A percentile compares a stretch with the other conserved stretches of the same genome.
phyloP scores from a whole-genome alignment of 2,888 invertebrate genomes.

The Xylocampa areola region DNA sequence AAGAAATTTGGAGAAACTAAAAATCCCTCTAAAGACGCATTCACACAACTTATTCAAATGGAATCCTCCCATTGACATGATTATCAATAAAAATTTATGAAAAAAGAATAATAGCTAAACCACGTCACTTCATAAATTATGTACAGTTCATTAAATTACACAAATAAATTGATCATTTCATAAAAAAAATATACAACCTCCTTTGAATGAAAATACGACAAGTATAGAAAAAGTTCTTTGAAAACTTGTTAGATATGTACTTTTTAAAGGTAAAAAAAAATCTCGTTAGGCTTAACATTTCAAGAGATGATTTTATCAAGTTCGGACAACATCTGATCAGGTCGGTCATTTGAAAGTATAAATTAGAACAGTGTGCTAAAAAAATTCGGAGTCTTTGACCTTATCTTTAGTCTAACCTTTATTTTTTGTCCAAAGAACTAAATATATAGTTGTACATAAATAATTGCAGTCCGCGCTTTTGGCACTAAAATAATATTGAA shows the following conservation, averaged over 20 bases:
- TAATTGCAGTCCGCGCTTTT: constrained; percentile 63
- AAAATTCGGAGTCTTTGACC: no score
- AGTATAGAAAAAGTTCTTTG: constrained; percentile 27
- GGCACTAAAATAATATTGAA: constrained; percentile 67
- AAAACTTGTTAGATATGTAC: constrained; percentile 27
- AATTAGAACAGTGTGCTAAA: no score
- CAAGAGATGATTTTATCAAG: no score
- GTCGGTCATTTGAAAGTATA: no score
- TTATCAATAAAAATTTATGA: constrained; percentile 44
- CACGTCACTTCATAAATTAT: constrained; percentile 44
- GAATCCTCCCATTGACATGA: constrained; percentile 30
- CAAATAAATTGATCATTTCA: constrained; percentile 34
- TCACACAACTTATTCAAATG: constrained; percentile 24
- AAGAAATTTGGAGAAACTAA: constrained; percentile 6
- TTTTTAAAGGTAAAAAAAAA: constrained; percentile 3
- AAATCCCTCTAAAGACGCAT: constrained; percentile 20
- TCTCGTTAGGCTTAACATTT: no score
- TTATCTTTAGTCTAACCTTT: no score
- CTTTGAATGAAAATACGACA: constrained; percentile 28
- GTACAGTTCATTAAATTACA: constrained; percentile 42
- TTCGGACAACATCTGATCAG: no score
- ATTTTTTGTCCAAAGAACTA: constrained; percentile 22
- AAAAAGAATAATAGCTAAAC: constrained; percentile 56
- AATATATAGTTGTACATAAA: constrained; percentile 28
- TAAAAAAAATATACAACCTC: constrained; percentile 52